phyloP scores from a whole-genome alignment of 2,888 invertebrate genomes.

The Melinopterus prodromus region DNA sequence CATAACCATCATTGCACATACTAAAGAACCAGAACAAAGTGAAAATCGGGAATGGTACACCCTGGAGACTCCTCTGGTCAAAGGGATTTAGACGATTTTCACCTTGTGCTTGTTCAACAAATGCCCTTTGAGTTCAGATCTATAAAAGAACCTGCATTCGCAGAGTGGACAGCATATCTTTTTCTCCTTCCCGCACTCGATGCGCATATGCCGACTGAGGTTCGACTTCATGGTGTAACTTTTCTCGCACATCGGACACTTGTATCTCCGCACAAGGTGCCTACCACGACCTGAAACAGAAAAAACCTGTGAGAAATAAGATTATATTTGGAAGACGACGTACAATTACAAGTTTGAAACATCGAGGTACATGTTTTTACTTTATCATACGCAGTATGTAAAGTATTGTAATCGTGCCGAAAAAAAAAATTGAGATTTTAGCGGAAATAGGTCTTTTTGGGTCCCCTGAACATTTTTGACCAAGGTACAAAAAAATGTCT shows the following conservation, averaged over 20 bases:
- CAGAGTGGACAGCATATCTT: constrained; percentile 41
- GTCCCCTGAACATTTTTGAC: too few relatives aligned
- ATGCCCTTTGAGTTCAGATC: constrained; percentile 34
- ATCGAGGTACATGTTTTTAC: too few relatives aligned
- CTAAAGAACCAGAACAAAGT: background rate
- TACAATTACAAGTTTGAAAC: too few relatives aligned
- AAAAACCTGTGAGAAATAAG: constrained; percentile 5
- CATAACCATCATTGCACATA: too few relatives aligned
- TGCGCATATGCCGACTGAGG: constrained; percentile 43
- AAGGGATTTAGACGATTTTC: constrained; percentile 14
- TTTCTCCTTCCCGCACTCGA: constrained; percentile 48
- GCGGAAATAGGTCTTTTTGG: too few relatives aligned
- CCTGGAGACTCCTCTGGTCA: background rate
- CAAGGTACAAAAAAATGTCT: too few relatives aligned
- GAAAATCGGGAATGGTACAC: background rate
- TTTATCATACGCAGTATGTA: too few relatives aligned
- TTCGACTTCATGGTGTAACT: constrained; percentile 45
- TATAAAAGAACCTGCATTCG: constrained; percentile 33
- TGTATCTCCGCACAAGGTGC: constrained; percentile 25
- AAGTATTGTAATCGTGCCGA: too few relatives aligned
- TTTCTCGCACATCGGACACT: constrained; percentile 43
- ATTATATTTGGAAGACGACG: too few relatives aligned
- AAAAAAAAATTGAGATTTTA: too few relatives aligned
- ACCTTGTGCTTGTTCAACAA: constrained; percentile 35
- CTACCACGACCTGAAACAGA: constrained; percentile 33